These are phyloP conservation scores for Emydoidea blandingii DNA, from an alignment of 2,797 vertebrate genomes.

Conservation along the genomic window DNA sequence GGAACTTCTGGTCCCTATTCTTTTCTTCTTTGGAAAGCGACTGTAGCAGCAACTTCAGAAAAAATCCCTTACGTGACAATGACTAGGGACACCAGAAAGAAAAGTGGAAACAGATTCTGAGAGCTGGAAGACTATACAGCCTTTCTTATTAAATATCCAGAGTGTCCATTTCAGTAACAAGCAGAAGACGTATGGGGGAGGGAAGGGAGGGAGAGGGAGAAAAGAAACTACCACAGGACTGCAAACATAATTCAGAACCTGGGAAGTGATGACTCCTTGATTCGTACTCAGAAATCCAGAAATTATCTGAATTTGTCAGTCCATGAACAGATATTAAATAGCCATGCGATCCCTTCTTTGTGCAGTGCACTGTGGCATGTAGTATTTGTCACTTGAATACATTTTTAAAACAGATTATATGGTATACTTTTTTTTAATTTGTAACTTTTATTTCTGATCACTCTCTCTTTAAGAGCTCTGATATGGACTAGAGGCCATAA, in stretches of 20 bases:
- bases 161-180: accelerated
- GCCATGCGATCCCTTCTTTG: background rate
- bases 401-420: background rate
- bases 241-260: background rate
- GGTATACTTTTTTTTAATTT: background rate
- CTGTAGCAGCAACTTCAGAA: background rate
- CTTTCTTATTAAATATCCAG: background rate
- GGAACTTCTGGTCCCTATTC: background rate
- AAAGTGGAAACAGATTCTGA: background rate
- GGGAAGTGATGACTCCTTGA: background rate
- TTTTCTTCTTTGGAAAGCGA: background rate
- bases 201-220: background rate
- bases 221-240: background rate
- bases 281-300: background rate
- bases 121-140: background rate
- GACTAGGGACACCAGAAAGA: background rate
- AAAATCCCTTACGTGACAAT: background rate
- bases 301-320: background rate
- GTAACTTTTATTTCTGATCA: background rate
- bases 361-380: background rate
- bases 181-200: background rate
- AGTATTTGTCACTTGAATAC: background rate
- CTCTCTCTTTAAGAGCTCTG: background rate
- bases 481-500: background rate
- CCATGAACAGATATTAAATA: background rate